These are phyloP conservation scores for Mohoua ochrocephala DNA, from an alignment of 2,113 vertebrate species.

Conservation along the genomic window DNA sequence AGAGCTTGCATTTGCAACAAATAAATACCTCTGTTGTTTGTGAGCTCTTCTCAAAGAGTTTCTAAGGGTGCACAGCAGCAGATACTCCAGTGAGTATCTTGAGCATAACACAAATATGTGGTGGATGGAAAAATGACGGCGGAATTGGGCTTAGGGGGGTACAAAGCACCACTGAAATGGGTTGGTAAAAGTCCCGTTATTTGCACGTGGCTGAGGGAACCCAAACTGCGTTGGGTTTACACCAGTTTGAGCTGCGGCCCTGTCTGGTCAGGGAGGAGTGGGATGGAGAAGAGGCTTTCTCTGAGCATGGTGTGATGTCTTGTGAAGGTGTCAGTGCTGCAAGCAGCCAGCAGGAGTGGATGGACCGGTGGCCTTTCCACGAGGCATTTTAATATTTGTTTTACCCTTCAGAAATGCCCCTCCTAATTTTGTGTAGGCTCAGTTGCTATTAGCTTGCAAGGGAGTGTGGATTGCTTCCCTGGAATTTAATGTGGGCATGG, in stretches of 20 bases:
- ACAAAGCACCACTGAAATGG: neutral
- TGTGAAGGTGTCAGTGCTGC: neutral
- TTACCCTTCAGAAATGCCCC: neutral
- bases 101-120: neutral
- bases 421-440: neutral
- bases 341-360: neutral
- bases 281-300: neutral
- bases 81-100: neutral
- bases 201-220: neutral
- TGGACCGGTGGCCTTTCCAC: neutral
- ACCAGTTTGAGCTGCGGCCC: neutral
- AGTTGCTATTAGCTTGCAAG: neutral
- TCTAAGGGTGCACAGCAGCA: neutral
- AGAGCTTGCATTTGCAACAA: neutral
- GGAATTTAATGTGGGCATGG: slow-evolving; percentile 20
- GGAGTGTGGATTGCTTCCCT: neutral
- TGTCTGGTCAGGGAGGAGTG: neutral
- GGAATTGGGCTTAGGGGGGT: neutral
- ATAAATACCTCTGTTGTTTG: neutral
- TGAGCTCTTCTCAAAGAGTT: neutral
- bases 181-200: neutral
- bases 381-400: neutral
- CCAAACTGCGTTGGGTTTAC: neutral
- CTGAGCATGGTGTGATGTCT: neutral
- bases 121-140: neutral